These are phyloP conservation scores for Sebastes wilsoni DNA, from an alignment of 2,797 vertebrate species.

Conservation along the genomic window DNA sequence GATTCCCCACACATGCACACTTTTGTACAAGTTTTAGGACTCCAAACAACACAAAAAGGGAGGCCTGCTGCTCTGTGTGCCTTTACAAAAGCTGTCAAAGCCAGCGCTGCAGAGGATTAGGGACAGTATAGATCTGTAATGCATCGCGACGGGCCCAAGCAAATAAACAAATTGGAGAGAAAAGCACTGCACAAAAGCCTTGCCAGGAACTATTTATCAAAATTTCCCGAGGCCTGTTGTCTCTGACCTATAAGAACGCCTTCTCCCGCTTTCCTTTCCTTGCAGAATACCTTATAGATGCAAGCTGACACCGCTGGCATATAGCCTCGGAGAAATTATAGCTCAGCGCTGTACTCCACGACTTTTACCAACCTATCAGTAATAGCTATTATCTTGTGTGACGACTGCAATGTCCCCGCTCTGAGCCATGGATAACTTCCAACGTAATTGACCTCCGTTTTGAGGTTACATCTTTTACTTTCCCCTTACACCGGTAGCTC, in stretches of 20 bases:
- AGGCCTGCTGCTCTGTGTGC: slow-evolving; percentile 5
- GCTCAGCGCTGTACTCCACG: slow-evolving; percentile 33
- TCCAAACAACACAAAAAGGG: slow-evolving; percentile 1
- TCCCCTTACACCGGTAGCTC: slow-evolving; percentile 30
- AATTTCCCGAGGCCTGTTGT: slow-evolving; percentile 47
- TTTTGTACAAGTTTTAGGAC: background rate
- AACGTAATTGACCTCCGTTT: slow-evolving; percentile 71
- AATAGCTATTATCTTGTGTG: slow-evolving; percentile 64
- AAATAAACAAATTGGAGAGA: slow-evolving; percentile 69
- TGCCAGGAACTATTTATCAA: slow-evolving; percentile 69
- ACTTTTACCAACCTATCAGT: slow-evolving; percentile 71
- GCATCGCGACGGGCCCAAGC: slow-evolving; percentile 41
- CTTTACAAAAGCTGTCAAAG: slow-evolving; percentile 53
- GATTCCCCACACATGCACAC: slow-evolving; percentile 8
- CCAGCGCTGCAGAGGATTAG: slow-evolving; percentile 39
- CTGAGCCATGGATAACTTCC: slow-evolving; percentile 61
- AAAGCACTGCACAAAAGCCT: slow-evolving; percentile 42
- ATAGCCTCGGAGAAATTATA: slow-evolving; percentile 60
- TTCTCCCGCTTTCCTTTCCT: background rate
- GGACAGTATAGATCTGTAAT: slow-evolving; percentile 56
- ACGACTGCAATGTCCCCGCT: slow-evolving; percentile 56
- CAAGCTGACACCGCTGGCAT: slow-evolving; percentile 62
- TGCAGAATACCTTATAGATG: slow-evolving; percentile 50
- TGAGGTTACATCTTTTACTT: slow-evolving; percentile 63
- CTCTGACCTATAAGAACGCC: slow-evolving; percentile 61